Base-by-base conservation (phyloP, 2,797 vertebrate species). In the Kryptolebias ocellatus region DNA sequence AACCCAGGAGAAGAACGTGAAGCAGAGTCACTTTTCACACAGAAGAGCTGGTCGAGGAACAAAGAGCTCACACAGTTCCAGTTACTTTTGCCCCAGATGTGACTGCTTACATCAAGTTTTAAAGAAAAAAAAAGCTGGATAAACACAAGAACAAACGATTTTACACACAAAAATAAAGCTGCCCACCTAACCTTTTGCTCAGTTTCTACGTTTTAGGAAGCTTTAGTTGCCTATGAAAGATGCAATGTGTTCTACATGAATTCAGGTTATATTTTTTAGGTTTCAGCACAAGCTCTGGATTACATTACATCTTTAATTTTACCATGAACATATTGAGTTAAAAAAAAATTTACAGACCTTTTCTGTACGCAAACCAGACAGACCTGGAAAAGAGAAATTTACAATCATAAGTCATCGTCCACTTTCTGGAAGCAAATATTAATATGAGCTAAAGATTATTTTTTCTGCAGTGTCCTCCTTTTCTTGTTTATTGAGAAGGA, bases 1-100 rank as follows among this genome's bases (percentile, higher is more conserved):
- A 69, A 47, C 64, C 59, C 31, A 6, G 24, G 18, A 60, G 20
- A 54, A 51, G 55, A 81, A 82, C 79, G 70, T 70, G n/a, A 51
- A 63, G 54, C 29, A 11, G 57, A 28, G 49, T 54, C 53, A 12
- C 59, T 64, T 24, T 64, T 77, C 44, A 20, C 70, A 42, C 52
- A 70, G 60, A 68, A 62, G 16, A 39, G 24, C 58, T 55, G 16
- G 20, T 44, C 24, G 16, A 8, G 20, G 47, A 58, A 60, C 49
- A 24, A 7, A 52, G 10, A n/a, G 7, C 51, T 49, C 15, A 24
- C 8, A n/a, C 17, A 55, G 54, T 29, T 71, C 2, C 15, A 59
- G 51, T 64, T 78, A 39, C 46, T 61, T 57, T 59, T 10, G 17
- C 3, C 34, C 16, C 31, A 60, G 20, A 79, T 58, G 1, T 58